Percentiles rank a stretch among this genome's conserved stretches.
phyloP scores from a whole-genome alignment of 2,888 invertebrate genomes.

The Neoaliturus tenellus region DNA sequence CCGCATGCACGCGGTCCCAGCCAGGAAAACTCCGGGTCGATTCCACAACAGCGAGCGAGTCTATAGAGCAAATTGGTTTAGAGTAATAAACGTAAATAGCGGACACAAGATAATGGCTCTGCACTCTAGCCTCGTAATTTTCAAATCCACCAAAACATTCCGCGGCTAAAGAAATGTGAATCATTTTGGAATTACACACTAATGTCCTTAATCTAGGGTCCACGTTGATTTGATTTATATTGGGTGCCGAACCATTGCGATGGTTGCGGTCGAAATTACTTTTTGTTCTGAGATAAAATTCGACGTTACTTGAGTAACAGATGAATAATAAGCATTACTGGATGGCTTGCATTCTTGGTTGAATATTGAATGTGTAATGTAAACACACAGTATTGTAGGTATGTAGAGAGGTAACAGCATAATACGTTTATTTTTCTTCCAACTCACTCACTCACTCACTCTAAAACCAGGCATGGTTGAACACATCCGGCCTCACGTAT shows the following conservation, averaged over 20 bases:
- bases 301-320: not conserved
- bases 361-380: too few species aligned
- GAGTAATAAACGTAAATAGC: slow-evolving; percentile 30
- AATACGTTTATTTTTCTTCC: too few species aligned
- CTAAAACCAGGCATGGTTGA: too few species aligned
- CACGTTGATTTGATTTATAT: slow-evolving; percentile 30
- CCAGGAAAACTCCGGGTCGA: not conserved
- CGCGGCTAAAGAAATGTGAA: slow-evolving; percentile 43
- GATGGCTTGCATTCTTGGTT: too few species aligned
- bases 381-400: too few species aligned
- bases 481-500: too few species aligned
- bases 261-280: not conserved
- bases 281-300: not conserved
- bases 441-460: too few species aligned
- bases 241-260: not conserved
- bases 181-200: slow-evolving; percentile 34
- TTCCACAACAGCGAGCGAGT: not conserved
- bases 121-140: slow-evolving; percentile 29
- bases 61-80: slow-evolving; percentile 29
- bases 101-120: slow-evolving; percentile 21
- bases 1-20: not conserved
- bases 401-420: too few species aligned
- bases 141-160: slow-evolving; percentile 40
- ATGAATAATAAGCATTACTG: too few species aligned
- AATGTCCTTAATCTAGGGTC: slow-evolving; percentile 42